Conservation (phyloP, 2,888 invertebrate genomes). For the Drosophila mayaguana region DNA sequence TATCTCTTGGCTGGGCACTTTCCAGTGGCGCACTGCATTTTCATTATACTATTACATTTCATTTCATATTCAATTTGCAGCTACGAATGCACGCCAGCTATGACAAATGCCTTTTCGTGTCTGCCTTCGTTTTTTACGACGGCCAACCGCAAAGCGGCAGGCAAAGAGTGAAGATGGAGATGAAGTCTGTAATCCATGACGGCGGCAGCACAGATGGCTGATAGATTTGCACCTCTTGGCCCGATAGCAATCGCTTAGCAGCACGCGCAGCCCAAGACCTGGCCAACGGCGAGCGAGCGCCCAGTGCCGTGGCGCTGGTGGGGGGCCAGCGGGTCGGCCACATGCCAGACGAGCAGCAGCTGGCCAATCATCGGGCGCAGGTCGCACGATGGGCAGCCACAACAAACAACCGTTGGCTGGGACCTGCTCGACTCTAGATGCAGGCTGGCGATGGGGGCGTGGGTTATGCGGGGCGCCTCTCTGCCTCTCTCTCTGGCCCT, state of each 20-base stretch:
- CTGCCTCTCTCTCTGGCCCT: not conserved
- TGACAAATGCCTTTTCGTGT: constrained; percentile 30
- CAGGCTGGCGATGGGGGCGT: constrained; percentile 7
- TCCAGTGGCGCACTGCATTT: not conserved
- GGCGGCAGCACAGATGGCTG: constrained; percentile 40
- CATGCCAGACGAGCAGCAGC: constrained; percentile 6
- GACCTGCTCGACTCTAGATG: constrained; percentile 2
- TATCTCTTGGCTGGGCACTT: not conserved
- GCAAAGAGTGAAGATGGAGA: not conserved
- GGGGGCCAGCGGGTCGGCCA: not conserved
- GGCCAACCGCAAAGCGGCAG: constrained; percentile 55
- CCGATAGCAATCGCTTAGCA: constrained; percentile 9
- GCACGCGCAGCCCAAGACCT: constrained; percentile 4
- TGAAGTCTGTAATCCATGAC: constrained; percentile 62
- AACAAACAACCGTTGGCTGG: constrained; percentile 43
- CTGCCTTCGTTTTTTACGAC: constrained; percentile 11
- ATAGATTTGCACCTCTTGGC: constrained; percentile 33
- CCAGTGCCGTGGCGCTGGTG: not conserved
- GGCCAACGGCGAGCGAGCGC: not conserved
- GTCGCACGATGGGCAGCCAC: constrained; percentile 20
- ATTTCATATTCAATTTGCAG: constrained; percentile 61
- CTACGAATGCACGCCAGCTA: constrained; percentile 59
- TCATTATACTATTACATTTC: constrained; percentile 6
- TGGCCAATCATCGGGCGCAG: constrained; percentile 33
- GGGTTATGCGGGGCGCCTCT: constrained; percentile 16